A percentile compares a stretch with the other conserved stretches of the same genome.
Evolutionary conservation across 2,113 vertebrate genomes (phyloP).

Genomic region (Myiopsitta monachus): DNA sequence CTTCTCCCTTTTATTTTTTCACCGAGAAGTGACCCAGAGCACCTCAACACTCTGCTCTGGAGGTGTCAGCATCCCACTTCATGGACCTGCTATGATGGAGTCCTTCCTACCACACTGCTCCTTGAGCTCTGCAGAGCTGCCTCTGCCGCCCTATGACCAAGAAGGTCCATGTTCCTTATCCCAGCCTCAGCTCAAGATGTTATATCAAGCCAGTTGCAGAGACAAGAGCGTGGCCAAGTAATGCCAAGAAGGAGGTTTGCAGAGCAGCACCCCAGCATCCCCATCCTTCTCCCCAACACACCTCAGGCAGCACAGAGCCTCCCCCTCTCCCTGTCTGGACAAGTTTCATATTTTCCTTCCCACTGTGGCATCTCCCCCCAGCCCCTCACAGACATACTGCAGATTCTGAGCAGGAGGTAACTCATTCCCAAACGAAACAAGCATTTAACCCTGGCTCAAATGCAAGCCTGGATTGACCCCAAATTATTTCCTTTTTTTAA

Average conservation of each 20-base stretch:
- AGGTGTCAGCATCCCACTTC: background rate
- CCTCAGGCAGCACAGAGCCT: rapidly evolving
- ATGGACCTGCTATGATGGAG: rapidly evolving
- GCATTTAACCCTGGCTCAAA: slow-evolving; percentile 14
- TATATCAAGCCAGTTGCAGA: background rate
- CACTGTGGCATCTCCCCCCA: background rate
- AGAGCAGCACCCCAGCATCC: background rate
- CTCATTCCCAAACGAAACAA: background rate
- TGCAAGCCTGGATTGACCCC: background rate
- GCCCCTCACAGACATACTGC: background rate
- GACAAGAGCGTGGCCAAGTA: background rate
- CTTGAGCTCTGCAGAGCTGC: background rate
- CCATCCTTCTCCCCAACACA: background rate
- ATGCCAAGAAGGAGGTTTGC: background rate
- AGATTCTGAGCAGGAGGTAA: background rate
- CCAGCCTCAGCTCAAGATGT: background rate
- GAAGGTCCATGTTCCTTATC: background rate
- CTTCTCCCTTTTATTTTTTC: background rate
- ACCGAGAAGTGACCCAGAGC: background rate
- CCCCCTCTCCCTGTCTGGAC: background rate
- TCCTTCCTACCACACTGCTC: background rate
- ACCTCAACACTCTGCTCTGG: background rate
- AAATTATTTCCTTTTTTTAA: background rate
- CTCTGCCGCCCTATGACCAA: background rate
- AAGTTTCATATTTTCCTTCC: background rate